phyloP scores from a whole-genome alignment of 2,113 vertebrate species.

The Capreolus pygargus region DNA sequence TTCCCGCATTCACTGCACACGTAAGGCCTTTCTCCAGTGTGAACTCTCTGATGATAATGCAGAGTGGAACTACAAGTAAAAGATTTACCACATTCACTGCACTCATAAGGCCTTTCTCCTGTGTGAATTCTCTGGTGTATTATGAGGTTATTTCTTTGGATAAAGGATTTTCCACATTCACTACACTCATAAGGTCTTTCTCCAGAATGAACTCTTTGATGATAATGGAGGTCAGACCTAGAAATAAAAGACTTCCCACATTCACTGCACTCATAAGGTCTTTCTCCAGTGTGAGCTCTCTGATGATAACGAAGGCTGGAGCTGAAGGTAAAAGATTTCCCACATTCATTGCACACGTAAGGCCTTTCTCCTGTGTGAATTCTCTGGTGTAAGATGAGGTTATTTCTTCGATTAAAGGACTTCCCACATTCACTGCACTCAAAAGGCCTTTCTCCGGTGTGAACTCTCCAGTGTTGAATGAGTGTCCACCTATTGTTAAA shows the following conservation, averaged over 20 bases:
- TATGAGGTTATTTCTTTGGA: not conserved
- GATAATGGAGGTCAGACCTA: not conserved
- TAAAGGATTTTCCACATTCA: not conserved
- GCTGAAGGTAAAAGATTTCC: not conserved
- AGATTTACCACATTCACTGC: not conserved
- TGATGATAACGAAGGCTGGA: not conserved
- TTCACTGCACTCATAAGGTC: not conserved
- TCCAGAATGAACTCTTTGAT: not conserved
- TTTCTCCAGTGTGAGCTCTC: not conserved
- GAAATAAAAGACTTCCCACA: not conserved
- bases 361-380: not conserved
- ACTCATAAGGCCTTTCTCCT: not conserved
- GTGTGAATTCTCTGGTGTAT: not conserved
- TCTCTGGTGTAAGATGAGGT: not conserved
- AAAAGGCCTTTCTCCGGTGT: constrained; percentile 31
- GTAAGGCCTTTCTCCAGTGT: not conserved
- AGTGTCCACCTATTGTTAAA: not conserved
- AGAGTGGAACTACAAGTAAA: not conserved
- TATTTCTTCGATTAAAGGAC: not conserved
- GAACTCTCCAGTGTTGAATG: not conserved
- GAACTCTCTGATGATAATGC: not conserved
- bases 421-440: not conserved
- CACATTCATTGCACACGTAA: not conserved
- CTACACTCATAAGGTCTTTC: not conserved
- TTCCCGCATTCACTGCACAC: not conserved